A percentile compares a stretch with the other conserved stretches of the same genome.
phyloP scores from a whole-genome alignment of 2,113 vertebrate genomes.

The Hippoglossus stenolepis region DNA sequence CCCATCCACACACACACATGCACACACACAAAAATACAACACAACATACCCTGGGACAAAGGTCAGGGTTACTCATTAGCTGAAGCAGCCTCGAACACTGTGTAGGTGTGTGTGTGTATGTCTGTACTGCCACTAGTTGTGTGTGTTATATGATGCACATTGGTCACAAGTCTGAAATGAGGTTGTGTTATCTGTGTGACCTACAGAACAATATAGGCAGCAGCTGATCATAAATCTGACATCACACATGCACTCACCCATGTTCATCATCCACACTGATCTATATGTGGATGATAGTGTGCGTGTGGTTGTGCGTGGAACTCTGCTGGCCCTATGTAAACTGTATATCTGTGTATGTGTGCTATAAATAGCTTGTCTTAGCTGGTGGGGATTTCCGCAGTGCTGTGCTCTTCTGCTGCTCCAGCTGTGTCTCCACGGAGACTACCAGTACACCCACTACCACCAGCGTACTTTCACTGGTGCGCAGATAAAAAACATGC shows the following conservation, averaged over 20 bases:
- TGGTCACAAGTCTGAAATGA: conserved; percentile 37
- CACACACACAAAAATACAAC: conserved; percentile 1
- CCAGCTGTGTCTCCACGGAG: conserved; percentile 69
- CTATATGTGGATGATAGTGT: conserved; percentile 1
- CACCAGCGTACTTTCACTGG: conserved; percentile 41
- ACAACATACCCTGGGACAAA: conserved; percentile 22
- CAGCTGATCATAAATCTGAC: conserved; percentile 59
- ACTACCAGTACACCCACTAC: conserved; percentile 62
- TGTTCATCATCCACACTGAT: conserved; percentile 25
- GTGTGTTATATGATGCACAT: conserved; percentile 17
- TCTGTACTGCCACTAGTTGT: not conserved
- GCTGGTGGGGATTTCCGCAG: conserved; percentile 78
- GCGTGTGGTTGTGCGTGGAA: conserved; percentile 21
- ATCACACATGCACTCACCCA: conserved; percentile 9
- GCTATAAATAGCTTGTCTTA: conserved; percentile 78
- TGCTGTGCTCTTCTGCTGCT: conserved; percentile 67
- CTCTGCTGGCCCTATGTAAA: conserved; percentile 47
- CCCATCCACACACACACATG: not conserved
- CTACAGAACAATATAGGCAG: conserved; percentile 62
- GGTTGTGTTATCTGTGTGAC: conserved; percentile 42
- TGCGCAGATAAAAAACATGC: conserved; percentile 24
- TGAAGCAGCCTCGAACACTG: not conserved
- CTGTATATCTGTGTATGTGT: conserved; percentile 48
- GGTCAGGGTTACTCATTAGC: conserved; percentile 56
- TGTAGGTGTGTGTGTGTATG: not conserved